Percentiles rank a stretch among this genome's conserved stretches.
phyloP scores from a whole-genome alignment of 2,797 vertebrate species.

The Rhinichthys osculus region DNA sequence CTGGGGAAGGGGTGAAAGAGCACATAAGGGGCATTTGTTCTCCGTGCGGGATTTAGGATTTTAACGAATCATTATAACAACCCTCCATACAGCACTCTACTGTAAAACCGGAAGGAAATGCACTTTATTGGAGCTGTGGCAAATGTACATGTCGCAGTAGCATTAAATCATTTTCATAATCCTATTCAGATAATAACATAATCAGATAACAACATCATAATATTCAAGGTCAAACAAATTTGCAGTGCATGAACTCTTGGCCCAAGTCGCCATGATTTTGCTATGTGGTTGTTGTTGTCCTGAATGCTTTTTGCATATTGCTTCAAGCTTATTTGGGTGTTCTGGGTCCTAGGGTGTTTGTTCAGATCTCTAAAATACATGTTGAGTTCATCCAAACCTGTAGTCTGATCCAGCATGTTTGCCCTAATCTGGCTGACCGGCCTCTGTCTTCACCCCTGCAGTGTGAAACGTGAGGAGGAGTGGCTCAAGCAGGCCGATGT shows the following conservation, averaged over 20 bases:
- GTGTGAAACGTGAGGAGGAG: conserved; percentile 92
- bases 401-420: not conserved
- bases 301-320: not conserved
- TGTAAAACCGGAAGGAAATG: not conserved
- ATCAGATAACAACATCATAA: not conserved
- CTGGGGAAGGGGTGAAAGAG: not conserved
- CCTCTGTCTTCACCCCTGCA: conserved; percentile 64
- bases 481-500: conserved; percentile 93
- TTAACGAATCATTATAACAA: not conserved
- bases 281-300: not conserved
- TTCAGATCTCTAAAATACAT: not conserved
- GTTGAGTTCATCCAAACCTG: not conserved
- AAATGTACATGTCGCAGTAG: not conserved
- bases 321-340: not conserved
- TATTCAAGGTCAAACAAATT: not conserved
- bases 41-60: not conserved
- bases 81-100: not conserved
- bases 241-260: not conserved
- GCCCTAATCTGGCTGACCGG: not conserved
- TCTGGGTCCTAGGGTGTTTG: not conserved
- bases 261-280: not conserved
- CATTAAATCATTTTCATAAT: not conserved
- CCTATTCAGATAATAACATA: not conserved
- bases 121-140: not conserved
- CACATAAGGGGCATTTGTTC: conserved; percentile 17